These are phyloP conservation scores for Anagrus nilaparvatae DNA, from an alignment of 1,140 invertebrate genomes.

Conservation along the genomic window DNA sequence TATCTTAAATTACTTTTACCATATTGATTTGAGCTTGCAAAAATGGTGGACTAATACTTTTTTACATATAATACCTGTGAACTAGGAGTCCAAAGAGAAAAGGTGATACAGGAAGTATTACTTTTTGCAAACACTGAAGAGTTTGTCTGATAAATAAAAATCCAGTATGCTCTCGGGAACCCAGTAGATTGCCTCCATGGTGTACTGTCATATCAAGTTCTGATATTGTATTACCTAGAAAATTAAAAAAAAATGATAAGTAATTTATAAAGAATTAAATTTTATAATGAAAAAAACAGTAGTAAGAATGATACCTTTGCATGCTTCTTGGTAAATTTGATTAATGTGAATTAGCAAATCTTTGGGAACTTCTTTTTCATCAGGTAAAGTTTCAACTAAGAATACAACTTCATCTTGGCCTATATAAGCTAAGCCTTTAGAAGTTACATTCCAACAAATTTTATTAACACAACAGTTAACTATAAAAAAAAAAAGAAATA, in stretches of 20 bases:
- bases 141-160: conserved; percentile 76
- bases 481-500: conserved; percentile 31
- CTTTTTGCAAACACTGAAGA: conserved; percentile 73
- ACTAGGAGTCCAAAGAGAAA: conserved; percentile 74
- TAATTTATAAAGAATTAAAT: conserved; percentile 10
- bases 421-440: conserved; percentile 67
- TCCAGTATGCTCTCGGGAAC: conserved; percentile 72
- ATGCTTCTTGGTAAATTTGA: conserved; percentile 66
- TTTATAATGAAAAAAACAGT: conserved; percentile 1
- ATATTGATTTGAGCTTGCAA: too few relatives aligned
- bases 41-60: too few relatives aligned
- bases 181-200: conserved; percentile 54
- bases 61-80: conserved; percentile 63
- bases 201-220: conserved; percentile 63
- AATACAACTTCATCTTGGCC: conserved; percentile 81
- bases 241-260: conserved; percentile 10
- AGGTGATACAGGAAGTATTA: conserved; percentile 64
- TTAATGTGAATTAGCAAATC: conserved; percentile 72
- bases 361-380: conserved; percentile 58
- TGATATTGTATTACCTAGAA: conserved; percentile 56
- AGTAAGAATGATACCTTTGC: conserved; percentile 48
- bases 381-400: conserved; percentile 61
- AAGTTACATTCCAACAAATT: conserved; percentile 72
- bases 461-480: conserved; percentile 77
- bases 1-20: too few relatives aligned